These are phyloP conservation scores for Ceratosolen solmsi DNA, from an alignment of 1,140 invertebrate species.

Conservation along the genomic window DNA sequence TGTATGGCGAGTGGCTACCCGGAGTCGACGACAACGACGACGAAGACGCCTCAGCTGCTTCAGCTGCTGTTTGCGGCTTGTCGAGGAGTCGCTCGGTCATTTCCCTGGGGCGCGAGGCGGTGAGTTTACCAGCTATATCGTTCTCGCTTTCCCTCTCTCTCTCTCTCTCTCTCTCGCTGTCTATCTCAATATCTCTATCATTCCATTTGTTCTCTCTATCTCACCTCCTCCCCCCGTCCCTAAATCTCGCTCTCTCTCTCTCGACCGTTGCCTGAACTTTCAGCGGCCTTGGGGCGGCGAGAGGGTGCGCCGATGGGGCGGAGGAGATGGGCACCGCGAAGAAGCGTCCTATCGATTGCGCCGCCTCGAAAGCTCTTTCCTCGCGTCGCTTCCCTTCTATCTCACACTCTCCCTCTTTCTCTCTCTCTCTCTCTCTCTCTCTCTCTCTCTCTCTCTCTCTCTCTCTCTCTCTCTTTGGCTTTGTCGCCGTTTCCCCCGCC, in stretches of 20 bases:
- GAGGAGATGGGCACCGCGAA: neutral
- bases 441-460: too few relatives aligned
- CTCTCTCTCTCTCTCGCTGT: neutral
- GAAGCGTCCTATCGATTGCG: slow-evolving; percentile 48
- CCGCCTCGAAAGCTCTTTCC: slow-evolving; percentile 19
- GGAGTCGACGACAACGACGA: neutral
- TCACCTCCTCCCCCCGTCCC: neutral
- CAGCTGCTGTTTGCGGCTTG: neutral
- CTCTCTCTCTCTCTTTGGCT: too few relatives aligned
- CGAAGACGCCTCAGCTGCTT: neutral
- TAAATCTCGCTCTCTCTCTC: neutral
- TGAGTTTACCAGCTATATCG: neutral
- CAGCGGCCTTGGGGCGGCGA: slow-evolving; percentile 3
- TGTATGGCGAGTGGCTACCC: neutral
- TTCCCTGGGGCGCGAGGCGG: neutral
- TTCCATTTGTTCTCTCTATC: neutral
- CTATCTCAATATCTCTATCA: neutral
- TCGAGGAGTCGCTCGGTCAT: neutral
- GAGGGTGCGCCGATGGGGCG: neutral
- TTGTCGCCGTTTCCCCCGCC: neutral
- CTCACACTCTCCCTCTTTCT: neutral
- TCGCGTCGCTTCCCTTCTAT: neutral
- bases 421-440: too few relatives aligned
- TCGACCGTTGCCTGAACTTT: neutral
- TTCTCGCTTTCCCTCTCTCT: neutral